Percentiles rank a stretch among this genome's conserved stretches.
These are phyloP conservation scores for Etia nguti DNA, from an alignment of 2,113 vertebrate species.

Conservation along the genomic window DNA sequence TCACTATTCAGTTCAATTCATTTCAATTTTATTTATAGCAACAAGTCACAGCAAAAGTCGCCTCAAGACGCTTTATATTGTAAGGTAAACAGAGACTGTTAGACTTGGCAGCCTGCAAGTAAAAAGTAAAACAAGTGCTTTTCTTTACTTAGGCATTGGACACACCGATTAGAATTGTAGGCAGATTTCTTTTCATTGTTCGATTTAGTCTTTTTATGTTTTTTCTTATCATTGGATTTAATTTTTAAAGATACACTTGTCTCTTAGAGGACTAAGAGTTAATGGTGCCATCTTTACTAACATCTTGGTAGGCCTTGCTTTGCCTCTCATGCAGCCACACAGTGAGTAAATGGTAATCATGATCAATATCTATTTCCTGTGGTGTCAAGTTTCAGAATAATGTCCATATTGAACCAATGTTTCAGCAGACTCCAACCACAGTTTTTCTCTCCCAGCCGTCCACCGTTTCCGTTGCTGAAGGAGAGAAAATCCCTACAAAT, in stretches of 20 bases:
- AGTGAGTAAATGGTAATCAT: constrained; percentile 71
- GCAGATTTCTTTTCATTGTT: neutral
- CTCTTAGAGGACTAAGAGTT: neutral
- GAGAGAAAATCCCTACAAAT: constrained; percentile 70
- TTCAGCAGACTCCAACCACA: constrained; percentile 68
- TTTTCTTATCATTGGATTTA: neutral
- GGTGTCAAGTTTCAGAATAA: constrained; percentile 63
- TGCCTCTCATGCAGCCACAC: constrained; percentile 29
- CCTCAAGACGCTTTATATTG: neutral
- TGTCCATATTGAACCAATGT: constrained; percentile 61
- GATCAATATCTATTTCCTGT: constrained; percentile 72
- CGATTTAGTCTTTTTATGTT: neutral
- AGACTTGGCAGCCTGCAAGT: neutral
- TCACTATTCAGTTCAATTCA: neutral
- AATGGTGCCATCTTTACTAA: neutral
- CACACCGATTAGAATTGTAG: neutral
- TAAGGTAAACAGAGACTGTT: neutral
- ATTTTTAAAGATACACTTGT: neutral
- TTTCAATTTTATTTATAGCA: neutral
- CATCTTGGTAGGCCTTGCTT: constrained; percentile 38
- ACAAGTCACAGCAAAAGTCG: neutral
- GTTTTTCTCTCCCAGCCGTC: constrained; percentile 49
- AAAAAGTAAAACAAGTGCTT: neutral
- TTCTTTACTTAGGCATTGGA: neutral
- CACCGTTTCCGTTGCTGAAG: constrained; percentile 63